A percentile compares a stretch with the other conserved stretches of the same genome.
These are phyloP conservation scores for Drosophila prostipennis DNA, from an alignment of 2,888 invertebrate species.

Conservation along the genomic window DNA sequence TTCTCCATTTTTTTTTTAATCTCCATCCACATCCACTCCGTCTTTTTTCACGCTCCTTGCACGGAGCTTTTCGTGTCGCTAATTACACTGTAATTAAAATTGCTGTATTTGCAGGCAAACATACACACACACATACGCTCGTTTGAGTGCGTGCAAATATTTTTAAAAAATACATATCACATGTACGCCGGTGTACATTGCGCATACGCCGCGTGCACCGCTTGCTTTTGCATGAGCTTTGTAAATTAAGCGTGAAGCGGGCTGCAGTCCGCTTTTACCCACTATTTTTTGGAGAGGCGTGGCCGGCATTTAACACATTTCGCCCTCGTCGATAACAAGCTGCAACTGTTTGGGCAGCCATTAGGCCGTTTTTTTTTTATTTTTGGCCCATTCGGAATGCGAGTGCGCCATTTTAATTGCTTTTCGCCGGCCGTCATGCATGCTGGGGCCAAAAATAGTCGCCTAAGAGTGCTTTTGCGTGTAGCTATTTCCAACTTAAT, in stretches of 20 bases:
- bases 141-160: constrained; percentile 72
- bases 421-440: constrained; percentile 68
- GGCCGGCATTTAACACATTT: constrained; percentile 74
- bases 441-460: constrained; percentile 70
- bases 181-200: constrained; percentile 49
- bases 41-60: constrained; percentile 23
- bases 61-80: constrained; percentile 66
- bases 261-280: neutral
- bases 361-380: constrained; percentile 24
- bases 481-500: constrained; percentile 78
- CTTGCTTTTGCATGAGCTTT: constrained; percentile 68
- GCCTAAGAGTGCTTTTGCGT: constrained; percentile 77
- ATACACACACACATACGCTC: constrained; percentile 19
- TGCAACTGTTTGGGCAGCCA: constrained; percentile 66
- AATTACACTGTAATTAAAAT: constrained; percentile 82
- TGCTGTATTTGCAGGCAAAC: constrained; percentile 67
- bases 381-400: constrained; percentile 33
- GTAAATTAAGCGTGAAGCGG: constrained; percentile 66
- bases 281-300: constrained; percentile 53
- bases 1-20: neutral
- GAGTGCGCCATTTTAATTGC: constrained; percentile 72
- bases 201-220: constrained; percentile 68
- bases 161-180: constrained; percentile 51
- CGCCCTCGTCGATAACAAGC: constrained; percentile 67
- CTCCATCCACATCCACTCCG: neutral